phyloP scores from a whole-genome alignment of 2,113 vertebrate species.

The Geococcyx californianus region DNA sequence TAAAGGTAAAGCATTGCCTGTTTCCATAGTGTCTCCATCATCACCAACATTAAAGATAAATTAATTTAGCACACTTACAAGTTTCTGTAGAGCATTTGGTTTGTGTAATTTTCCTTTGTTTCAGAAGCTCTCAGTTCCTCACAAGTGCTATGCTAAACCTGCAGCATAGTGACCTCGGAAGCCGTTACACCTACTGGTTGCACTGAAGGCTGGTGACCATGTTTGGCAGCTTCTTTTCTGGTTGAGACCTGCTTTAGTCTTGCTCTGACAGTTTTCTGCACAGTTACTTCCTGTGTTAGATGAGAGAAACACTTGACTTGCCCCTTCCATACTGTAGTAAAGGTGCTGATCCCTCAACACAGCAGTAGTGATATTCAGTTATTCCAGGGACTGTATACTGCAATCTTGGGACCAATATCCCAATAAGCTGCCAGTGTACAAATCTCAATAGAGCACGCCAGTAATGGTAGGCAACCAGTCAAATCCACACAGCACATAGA shows the following conservation, averaged over 20 bases:
- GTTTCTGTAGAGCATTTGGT: not conserved
- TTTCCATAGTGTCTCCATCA: not conserved
- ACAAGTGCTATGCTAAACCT: not conserved
- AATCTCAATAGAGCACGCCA: not conserved
- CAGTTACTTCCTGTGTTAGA: not conserved
- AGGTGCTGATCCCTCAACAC: not conserved
- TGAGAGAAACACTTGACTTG: not conserved
- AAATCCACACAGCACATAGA: not conserved
- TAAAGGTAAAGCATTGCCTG: not conserved
- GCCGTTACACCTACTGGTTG: not conserved
- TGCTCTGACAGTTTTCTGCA: not conserved
- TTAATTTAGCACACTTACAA: not conserved
- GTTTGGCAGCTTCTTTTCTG: not conserved
- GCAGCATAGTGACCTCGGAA: not conserved
- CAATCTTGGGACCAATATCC: not conserved
- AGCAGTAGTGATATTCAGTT: not conserved
- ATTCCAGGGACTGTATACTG: not conserved
- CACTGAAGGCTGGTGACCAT: not conserved
- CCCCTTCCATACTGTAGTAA: not conserved
- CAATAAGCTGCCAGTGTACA: not conserved
- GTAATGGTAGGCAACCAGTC: not conserved
- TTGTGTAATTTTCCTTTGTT: not conserved
- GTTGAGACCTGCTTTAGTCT: not conserved
- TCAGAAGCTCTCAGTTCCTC: not conserved
- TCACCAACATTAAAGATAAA: not conserved